These are phyloP conservation scores for Pandion haliaetus DNA, from an alignment of 2,113 vertebrate genomes.

Conservation along the genomic window DNA sequence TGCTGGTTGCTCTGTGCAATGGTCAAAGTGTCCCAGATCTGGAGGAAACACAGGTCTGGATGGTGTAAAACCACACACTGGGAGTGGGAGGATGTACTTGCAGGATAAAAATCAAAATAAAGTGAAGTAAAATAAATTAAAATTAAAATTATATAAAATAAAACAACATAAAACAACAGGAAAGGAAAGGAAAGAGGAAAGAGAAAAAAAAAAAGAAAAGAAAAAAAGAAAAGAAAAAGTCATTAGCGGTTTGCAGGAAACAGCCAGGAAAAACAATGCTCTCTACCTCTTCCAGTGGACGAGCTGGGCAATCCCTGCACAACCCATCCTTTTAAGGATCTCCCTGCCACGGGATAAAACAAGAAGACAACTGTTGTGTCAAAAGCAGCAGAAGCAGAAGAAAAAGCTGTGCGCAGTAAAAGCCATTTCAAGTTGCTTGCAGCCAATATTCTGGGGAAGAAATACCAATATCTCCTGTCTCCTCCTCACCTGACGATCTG, in stretches of 20 bases:
- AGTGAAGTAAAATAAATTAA: background rate
- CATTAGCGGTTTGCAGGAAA: background rate
- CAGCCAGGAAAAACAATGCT: no score
- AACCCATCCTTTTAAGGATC: rapidly evolving
- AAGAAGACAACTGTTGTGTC: background rate
- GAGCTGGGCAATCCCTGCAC: background rate
- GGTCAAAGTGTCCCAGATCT: no score
- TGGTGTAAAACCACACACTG: background rate
- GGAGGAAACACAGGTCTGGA: background rate
- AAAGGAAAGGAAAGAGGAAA: no score
- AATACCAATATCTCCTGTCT: background rate
- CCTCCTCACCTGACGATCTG: background rate
- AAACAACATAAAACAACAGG: no score
- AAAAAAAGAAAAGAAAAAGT: background rate
- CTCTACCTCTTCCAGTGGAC: background rate
- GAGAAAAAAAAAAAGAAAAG: no score
- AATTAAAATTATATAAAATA: background rate
- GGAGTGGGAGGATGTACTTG: background rate
- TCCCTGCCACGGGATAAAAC: background rate
- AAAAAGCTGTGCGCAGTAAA: background rate
- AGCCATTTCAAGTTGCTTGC: background rate
- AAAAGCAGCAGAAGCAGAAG: background rate
- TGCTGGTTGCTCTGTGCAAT: background rate
- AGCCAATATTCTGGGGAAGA: background rate
- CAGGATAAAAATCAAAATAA: background rate